Evolutionary conservation across 2,113 vertebrate species (phyloP), one percentile per base, ranked within the genome.

Genomic region (Stegastes partitus): DNA sequence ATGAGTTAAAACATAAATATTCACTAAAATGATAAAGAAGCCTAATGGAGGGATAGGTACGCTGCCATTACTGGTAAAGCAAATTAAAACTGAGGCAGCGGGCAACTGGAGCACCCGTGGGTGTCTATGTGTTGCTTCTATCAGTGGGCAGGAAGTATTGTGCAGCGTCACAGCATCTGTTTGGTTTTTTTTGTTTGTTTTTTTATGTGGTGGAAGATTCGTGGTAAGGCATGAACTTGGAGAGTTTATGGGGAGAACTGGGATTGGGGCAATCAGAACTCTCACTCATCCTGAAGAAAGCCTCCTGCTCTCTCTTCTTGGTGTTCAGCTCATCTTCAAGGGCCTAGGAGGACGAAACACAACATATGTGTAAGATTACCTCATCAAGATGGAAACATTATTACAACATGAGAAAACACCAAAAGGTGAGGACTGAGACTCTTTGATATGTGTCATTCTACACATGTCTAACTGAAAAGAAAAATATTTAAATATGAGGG

Each of bases 261-360:
- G 96, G 95, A 15, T 47, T 93, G 6, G 88, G 85, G 62, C 79
- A 91, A 18, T 95, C 95, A 0, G 77, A 62, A 1, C 93, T 91
- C 44, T 96, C 93, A 0, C 84, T 95, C 86, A 98, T 89, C 81
- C 82, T 96, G 89, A 99, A 99, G 94, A 99, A 99, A 72, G 93
- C 89, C 87, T 98, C 97, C 91, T 99, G 98, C 34, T 99, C 98
- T 7, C 67, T 92, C 49, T 96, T 98, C 93, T 94, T 99, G 87
- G 94, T 92, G 72, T 91, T 96, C 69, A 99, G 87, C 59, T 98
- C 97, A 0, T 98, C 97, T 86, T 99, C 98, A 59, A 99, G 94
- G 21, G 94, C 93, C 98, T 99, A 63, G 1, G n/a, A 53, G 21
- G 49, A 25, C 77, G 37, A 10, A 37, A 64, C n/a, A 6, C 28